Evolutionary conservation across 2,888 invertebrate species (phyloP).

Genomic region (Aporophyla nigra): DNA sequence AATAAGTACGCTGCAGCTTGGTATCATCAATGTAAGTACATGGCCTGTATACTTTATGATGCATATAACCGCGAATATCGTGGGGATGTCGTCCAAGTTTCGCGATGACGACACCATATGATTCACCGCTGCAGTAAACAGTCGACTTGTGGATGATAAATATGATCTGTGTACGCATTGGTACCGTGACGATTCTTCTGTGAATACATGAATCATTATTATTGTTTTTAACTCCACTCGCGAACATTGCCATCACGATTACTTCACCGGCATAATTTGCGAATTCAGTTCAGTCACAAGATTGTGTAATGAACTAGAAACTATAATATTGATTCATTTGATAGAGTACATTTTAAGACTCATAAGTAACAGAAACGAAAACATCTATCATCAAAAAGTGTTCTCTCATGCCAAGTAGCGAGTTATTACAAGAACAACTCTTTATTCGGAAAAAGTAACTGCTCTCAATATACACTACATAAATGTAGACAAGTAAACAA

Average conservation of each 20-base stretch:
- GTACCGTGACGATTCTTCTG: conserved; percentile 36
- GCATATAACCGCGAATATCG: background rate
- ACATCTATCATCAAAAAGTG: background rate
- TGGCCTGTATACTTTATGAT: conserved; percentile 1
- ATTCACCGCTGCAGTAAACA: conserved; percentile 50
- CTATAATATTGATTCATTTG: background rate
- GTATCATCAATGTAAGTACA: background rate
- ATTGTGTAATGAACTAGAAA: background rate
- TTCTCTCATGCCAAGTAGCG: conserved; percentile 1
- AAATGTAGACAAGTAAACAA: conserved; percentile 20
- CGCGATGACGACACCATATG: conserved; percentile 48
- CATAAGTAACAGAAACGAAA: background rate
- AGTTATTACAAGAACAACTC: background rate
- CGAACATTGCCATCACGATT: conserved; percentile 4
- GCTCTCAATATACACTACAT: conserved; percentile 12
- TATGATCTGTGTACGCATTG: conserved; percentile 39
- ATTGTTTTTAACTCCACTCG: conserved; percentile 29
- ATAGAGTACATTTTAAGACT: background rate
- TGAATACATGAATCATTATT: conserved; percentile 53
- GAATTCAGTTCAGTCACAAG: background rate
- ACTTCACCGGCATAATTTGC: conserved; percentile 8
- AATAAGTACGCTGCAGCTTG: background rate
- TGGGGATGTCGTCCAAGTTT: conserved; percentile 44
- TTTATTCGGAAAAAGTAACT: conserved; percentile 12
- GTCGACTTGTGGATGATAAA: conserved; percentile 40